These are phyloP conservation scores for Galemys pyrenaicus DNA, from an alignment of 2,113 vertebrate species.

Conservation along the genomic window DNA sequence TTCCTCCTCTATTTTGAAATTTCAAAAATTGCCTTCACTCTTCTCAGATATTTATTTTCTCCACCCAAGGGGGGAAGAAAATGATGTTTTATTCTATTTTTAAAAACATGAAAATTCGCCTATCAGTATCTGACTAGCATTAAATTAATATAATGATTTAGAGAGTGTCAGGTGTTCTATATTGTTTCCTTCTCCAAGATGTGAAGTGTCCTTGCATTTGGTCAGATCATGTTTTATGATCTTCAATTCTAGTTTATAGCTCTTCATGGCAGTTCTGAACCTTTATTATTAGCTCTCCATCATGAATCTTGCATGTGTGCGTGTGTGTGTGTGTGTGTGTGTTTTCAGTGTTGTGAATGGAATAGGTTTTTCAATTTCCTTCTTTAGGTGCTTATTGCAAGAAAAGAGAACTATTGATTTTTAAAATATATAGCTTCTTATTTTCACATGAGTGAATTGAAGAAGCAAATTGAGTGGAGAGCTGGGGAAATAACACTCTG, in stretches of 20 bases:
- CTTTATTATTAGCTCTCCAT: conserved; percentile 53
- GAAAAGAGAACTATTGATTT: conserved; percentile 37
- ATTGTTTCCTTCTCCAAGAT: conserved; percentile 31
- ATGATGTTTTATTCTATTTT: background rate
- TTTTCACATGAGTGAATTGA: conserved; percentile 11
- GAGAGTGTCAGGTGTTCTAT: conserved; percentile 11
- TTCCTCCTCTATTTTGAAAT: background rate
- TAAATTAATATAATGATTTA: conserved; percentile 51
- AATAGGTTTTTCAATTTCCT: conserved; percentile 1
- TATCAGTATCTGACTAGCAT: conserved; percentile 27
- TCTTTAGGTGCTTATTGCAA: conserved; percentile 36
- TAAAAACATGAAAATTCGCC: background rate
- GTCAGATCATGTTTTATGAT: conserved; percentile 48
- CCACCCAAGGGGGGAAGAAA: background rate
- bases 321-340: background rate
- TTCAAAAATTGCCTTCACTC: background rate
- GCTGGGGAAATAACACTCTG: background rate
- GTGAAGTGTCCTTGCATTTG: conserved; percentile 47
- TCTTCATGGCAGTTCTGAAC: conserved; percentile 35
- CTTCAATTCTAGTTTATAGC: conserved; percentile 16
- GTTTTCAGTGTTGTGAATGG: conserved; percentile 18
- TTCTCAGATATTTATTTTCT: conserved; percentile 28
- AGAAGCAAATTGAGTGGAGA: background rate
- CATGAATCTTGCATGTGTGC: background rate
- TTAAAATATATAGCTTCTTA: conserved; percentile 7